Evolutionary conservation across 2,797 vertebrate species (phyloP).

Genomic region (Anas flavirostris): DNA sequence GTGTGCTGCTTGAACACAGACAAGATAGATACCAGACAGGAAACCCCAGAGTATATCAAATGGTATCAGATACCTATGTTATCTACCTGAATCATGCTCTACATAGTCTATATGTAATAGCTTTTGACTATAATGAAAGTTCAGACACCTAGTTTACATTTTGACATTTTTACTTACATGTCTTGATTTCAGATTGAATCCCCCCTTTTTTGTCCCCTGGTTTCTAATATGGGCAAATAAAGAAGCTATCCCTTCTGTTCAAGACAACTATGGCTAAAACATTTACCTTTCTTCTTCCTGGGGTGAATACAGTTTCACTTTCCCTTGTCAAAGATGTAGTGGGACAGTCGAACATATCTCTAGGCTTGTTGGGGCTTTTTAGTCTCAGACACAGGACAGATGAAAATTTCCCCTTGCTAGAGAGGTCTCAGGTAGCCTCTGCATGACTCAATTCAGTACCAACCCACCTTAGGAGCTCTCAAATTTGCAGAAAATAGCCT

Average conservation of each 20-base stretch:
- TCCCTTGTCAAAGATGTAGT: neutral
- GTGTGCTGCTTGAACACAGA: neutral
- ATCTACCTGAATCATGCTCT: neutral
- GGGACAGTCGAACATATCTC: neutral
- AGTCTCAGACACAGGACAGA: fast-evolving
- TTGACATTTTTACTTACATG: neutral
- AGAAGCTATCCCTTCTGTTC: neutral
- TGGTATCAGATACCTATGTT: neutral
- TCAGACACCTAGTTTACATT: neutral
- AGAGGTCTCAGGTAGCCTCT: neutral
- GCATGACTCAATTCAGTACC: neutral
- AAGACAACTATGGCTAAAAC: neutral
- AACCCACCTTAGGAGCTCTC: neutral
- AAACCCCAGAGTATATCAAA: neutral
- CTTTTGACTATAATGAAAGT: neutral
- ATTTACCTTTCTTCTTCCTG: neutral
- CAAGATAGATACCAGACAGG: neutral
- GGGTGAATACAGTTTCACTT: neutral
- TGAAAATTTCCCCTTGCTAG: neutral
- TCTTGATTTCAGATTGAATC: neutral
- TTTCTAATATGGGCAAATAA: neutral
- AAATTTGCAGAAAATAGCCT: neutral
- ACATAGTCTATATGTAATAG: neutral
- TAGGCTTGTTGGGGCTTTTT: neutral
- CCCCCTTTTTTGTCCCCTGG: neutral